Percentiles rank a stretch among this genome's conserved stretches.
These are phyloP conservation scores for Pherbina coryleti DNA, from an alignment of 2,888 invertebrate genomes.

Conservation along the genomic window DNA sequence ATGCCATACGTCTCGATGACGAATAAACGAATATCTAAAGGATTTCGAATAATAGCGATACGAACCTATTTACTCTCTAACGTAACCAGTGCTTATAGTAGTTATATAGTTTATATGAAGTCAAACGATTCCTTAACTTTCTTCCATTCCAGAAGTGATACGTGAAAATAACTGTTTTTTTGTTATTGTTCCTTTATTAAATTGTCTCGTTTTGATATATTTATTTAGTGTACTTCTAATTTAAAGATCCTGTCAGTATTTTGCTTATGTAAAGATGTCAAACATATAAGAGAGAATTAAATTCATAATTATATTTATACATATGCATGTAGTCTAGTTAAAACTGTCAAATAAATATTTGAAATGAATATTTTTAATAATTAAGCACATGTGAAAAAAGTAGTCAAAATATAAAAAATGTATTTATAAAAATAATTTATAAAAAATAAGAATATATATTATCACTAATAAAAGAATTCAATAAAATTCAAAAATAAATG, in stretches of 20 bases:
- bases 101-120: not conserved
- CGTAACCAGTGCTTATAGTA: not conserved
- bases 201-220: not conserved
- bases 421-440: not conserved
- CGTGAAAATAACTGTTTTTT: not conserved
- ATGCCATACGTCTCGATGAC: conserved; percentile 66
- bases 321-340: not conserved
- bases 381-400: not conserved
- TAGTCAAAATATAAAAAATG: not conserved
- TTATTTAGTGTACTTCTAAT: not conserved
- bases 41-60: conserved; percentile 6
- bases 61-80: not conserved
- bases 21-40: conserved; percentile 51
- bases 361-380: too few species aligned
- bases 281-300: not conserved
- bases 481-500: too few species aligned
- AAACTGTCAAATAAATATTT: too few species aligned
- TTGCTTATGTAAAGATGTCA: not conserved
- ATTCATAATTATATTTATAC: not conserved
- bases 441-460: too few species aligned
- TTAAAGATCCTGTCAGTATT: conserved; percentile 25
- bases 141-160: conserved; percentile 2
- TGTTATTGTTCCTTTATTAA: not conserved
- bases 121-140: not conserved
- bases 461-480: too few species aligned